Percentiles rank a stretch among this genome's conserved stretches.
Evolutionary conservation across 2,888 invertebrate genomes (phyloP).

Genomic region (Carterocephalus palaemon): DNA sequence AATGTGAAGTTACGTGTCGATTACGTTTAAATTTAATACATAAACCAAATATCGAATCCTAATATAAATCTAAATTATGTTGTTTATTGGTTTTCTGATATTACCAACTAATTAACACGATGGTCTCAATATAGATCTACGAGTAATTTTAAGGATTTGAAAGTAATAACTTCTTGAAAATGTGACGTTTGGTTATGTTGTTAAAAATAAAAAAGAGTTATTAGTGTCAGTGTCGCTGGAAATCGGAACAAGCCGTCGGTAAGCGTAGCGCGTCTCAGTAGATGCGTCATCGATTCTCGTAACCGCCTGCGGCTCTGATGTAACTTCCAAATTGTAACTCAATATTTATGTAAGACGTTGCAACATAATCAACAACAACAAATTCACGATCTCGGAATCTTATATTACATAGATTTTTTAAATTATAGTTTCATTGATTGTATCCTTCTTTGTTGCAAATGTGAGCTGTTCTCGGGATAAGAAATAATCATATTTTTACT

Average conservation of each 20-base stretch:
- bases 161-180: background rate
- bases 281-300: constrained; percentile 64
- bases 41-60: constrained; percentile 19
- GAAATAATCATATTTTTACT: too few relatives aligned
- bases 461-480: too few relatives aligned
- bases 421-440: too few relatives aligned
- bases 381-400: too few relatives aligned
- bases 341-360: constrained; percentile 45
- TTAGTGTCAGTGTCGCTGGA: constrained; percentile 68
- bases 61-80: too few relatives aligned
- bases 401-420: too few relatives aligned
- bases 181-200: constrained; percentile 45
- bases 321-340: constrained; percentile 53
- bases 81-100: too few relatives aligned
- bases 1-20: constrained; percentile 25
- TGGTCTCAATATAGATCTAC: too few relatives aligned
- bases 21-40: constrained; percentile 16
- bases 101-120: too few relatives aligned
- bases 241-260: constrained; percentile 57
- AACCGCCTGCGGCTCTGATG: constrained; percentile 49
- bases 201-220: constrained; percentile 62
- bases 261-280: constrained; percentile 49
- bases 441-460: too few relatives aligned
- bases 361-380: constrained; percentile 30
- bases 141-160: too few relatives aligned